Evolutionary conservation across 2,113 vertebrate genomes (phyloP).

Genomic region (Dipodomys merriami): DNA sequence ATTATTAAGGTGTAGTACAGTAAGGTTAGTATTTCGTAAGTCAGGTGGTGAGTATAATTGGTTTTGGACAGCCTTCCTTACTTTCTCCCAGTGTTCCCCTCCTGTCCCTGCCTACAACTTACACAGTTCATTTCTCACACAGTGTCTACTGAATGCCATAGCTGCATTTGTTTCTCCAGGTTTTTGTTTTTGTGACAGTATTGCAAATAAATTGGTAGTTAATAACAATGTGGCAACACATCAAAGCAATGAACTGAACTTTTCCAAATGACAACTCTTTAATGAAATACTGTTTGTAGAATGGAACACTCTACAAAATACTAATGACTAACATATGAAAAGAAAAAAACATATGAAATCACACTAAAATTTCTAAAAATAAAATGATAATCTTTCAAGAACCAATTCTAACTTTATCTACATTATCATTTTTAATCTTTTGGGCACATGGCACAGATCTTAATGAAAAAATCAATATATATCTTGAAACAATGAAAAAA

Average conservation of each 20-base stretch:
- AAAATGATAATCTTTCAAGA: conserved; percentile 10
- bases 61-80: too few relatives aligned
- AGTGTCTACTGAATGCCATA: too few relatives aligned
- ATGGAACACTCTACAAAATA: background rate
- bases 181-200: background rate
- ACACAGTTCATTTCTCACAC: too few relatives aligned
- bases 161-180: too few relatives aligned
- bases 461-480: conserved; percentile 44
- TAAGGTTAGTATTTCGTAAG: too few relatives aligned
- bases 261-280: background rate
- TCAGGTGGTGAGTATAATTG: too few relatives aligned
- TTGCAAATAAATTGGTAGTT: background rate
- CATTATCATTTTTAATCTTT: background rate
- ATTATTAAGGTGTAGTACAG: too few relatives aligned
- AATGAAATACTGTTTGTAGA: background rate
- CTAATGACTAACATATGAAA: background rate
- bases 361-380: background rate
- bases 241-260: background rate
- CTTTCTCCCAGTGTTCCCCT: too few relatives aligned
- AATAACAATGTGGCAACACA: background rate
- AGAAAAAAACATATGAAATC: background rate
- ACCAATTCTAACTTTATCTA: background rate
- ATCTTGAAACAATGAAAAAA: background rate
- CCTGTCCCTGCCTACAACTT: too few relatives aligned
- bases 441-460: background rate